Evolutionary conservation across 2,113 vertebrate genomes (phyloP), one percentile per base, ranked within the genome.

Genomic region (Sylvietta virens): DNA sequence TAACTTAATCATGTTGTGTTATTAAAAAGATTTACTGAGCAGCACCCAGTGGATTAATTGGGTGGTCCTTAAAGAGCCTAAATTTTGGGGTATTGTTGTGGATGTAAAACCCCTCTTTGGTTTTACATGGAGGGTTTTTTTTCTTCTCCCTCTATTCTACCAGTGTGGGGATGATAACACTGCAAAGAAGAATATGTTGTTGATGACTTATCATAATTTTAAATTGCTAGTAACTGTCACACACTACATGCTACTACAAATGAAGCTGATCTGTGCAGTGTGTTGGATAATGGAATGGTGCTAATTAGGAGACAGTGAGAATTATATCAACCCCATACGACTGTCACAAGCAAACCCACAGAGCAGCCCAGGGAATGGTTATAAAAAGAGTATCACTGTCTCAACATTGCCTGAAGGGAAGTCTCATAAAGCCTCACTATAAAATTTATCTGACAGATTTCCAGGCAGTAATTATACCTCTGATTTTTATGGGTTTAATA

Each of bases 361-460:
- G 45, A 87, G 61, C 51, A 83, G 74, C 73, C n/a, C 57, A 81
- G 47, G 39, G 54, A 93, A 60, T 40, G 39, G 51, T 78, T 78
- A 86, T 76, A 50, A 62, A 39, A 65, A 67, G 39, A 93, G 47
- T 58, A 66, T 86, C 50, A 73, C 57, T 14, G 69, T 79, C 47
- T 81, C 57, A 85, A 27, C 33, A 26, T 13, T 81, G 87, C 85
- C 79, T 74, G 20, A 62, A 87, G 92, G 22, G 56, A 91, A 96
- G 90, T 58, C 81, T 95, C 64, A 80, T 93, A 91, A 90, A 95
- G 64, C 60, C 79, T 64, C 60, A 45, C 94, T 95, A 92, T 82
- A 96, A 96, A 94, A 95, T 90, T 79, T 94, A 81, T 94, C 81
- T 89, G 97, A 95, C 79, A 92, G 71, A 91, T 96, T 97, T 97